Evolutionary conservation across 2,888 invertebrate genomes (phyloP).

Genomic region (Ceramica pisi): DNA sequence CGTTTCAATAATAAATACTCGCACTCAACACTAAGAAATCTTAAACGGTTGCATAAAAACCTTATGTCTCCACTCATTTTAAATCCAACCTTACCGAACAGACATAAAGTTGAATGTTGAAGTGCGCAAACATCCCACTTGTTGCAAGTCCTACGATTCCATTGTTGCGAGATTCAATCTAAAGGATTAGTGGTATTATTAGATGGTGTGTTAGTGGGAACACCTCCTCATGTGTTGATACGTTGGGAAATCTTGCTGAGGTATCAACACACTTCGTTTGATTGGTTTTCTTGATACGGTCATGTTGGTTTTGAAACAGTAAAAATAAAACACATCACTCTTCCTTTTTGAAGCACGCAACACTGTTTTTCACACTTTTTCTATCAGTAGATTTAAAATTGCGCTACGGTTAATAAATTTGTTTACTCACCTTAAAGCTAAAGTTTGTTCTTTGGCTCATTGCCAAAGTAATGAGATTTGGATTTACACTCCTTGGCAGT

Average conservation of each 20-base stretch:
- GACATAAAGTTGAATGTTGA: conserved; percentile 40
- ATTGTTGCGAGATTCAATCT: conserved; percentile 70
- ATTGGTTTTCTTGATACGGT: neutral
- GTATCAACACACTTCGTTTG: neutral
- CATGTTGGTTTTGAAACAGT: neutral
- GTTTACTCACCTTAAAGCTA: too few species aligned
- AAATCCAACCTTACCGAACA: conserved; percentile 24
- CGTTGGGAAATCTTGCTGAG: conserved; percentile 13
- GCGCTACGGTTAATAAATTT: too few species aligned
- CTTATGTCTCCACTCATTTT: neutral
- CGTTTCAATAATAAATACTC: conserved; percentile 48
- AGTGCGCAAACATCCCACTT: conserved; percentile 48
- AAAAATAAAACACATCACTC: too few species aligned
- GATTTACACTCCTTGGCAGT: too few species aligned
- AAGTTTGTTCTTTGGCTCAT: too few species aligned
- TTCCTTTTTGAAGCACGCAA: too few species aligned
- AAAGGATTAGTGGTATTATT: conserved; percentile 70
- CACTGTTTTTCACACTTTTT: too few species aligned
- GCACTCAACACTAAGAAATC: conserved; percentile 42
- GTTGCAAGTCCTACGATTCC: conserved; percentile 64
- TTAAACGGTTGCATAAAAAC: conserved; percentile 42
- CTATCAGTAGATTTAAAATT: too few species aligned
- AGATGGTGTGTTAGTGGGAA: conserved; percentile 49
- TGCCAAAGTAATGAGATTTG: too few species aligned
- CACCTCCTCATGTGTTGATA: conserved; percentile 35